A percentile compares a stretch with the other conserved stretches of the same genome.
phyloP scores from a whole-genome alignment of 1,140 invertebrate species.

The Dendroctonus ponderosae region DNA sequence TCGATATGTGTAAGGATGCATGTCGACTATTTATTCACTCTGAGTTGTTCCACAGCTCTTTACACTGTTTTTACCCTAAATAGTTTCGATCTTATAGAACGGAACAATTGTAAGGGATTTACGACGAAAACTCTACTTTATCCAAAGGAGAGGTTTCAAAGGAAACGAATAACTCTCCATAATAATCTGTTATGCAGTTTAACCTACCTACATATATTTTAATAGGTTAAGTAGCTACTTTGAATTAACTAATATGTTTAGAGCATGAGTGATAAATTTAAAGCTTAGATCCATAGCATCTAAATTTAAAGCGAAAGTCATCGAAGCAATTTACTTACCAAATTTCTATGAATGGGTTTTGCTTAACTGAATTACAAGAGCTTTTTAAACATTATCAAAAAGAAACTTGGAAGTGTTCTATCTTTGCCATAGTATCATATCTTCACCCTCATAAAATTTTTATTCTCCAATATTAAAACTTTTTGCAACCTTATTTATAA shows the following conservation, averaged over 20 bases:
- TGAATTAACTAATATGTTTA: constrained; percentile 18
- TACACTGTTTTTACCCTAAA: too few species aligned
- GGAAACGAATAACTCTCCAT: constrained; percentile 29
- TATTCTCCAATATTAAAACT: constrained; percentile 7
- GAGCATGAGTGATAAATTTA: background rate
- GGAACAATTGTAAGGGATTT: background rate
- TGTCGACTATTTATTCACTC: too few species aligned
- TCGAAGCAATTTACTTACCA: too few species aligned
- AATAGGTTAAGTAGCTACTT: constrained; percentile 33
- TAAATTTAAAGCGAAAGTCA: too few species aligned
- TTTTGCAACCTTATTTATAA: constrained; percentile 20
- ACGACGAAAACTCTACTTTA: constrained; percentile 18
- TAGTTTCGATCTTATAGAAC: background rate
- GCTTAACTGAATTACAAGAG: too few species aligned
- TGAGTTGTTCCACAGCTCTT: too few species aligned
- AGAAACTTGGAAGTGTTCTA: too few species aligned
- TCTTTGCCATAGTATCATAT: too few species aligned
- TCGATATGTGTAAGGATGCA: too few species aligned
- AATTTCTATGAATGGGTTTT: too few species aligned
- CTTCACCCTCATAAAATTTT: constrained; percentile 1
- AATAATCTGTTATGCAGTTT: constrained; percentile 31
- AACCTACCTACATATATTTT: constrained; percentile 32
- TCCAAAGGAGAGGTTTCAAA: constrained; percentile 18
- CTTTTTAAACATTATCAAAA: too few species aligned
- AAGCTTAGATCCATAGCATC: background rate